Percentiles rank a stretch among this genome's conserved stretches.
Evolutionary conservation across 2,113 vertebrate genomes (phyloP).

Genomic region (Microtus oregoni): DNA sequence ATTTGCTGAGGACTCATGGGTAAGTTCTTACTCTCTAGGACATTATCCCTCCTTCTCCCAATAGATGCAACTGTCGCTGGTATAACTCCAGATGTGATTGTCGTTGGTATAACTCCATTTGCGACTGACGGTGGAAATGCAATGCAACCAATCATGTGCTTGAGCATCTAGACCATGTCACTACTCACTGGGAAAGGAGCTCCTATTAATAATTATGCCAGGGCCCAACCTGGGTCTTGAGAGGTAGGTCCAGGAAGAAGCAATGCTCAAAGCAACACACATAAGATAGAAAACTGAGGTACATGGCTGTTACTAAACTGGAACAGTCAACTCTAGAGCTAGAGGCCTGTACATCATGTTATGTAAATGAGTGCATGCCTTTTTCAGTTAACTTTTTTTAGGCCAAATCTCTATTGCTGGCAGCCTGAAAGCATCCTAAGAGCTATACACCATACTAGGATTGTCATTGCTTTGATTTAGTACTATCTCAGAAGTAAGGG

Average conservation of each 20-base stretch:
- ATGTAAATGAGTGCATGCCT: neutral
- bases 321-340: neutral
- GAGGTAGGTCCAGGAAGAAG: neutral
- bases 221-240: neutral
- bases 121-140: neutral
- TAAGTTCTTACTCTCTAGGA: conserved; percentile 24
- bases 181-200: neutral
- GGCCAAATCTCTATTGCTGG: conserved; percentile 3
- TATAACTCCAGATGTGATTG: neutral
- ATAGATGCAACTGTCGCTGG: neutral
- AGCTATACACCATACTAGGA: neutral
- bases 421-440: neutral
- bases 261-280: conserved; percentile 1
- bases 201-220: conserved; percentile 1
- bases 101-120: neutral
- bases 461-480: conserved; percentile 1
- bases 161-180: neutral
- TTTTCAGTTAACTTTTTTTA: neutral
- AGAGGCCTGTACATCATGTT: neutral
- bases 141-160: neutral
- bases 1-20: neutral
- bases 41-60: neutral
- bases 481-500: neutral
- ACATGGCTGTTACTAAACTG: neutral
- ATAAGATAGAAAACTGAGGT: neutral